Evolutionary conservation across 37 sponge, comb jelly and placozoan species (phyloP).

Genomic region (Corticium candelabrum): DNA sequence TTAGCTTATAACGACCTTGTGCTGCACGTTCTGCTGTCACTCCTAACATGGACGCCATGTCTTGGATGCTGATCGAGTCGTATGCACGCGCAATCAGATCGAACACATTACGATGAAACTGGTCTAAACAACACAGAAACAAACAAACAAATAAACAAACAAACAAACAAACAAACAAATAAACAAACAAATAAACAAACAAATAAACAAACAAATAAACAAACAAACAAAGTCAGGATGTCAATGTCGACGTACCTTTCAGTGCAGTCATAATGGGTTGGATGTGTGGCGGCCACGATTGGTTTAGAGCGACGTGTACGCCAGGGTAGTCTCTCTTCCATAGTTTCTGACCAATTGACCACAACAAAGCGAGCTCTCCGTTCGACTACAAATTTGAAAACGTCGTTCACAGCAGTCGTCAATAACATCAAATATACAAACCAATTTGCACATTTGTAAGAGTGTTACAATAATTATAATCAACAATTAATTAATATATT

Average conservation of each 20-base stretch:
- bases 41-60: too few relatives aligned
- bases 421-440: not conserved
- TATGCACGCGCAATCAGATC: not conserved
- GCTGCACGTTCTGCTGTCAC: too few relatives aligned
- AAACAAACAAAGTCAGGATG: too few relatives aligned
- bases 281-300: slow-evolving; percentile 55
- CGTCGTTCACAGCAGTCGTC: not conserved
- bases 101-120: not conserved
- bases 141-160: too few relatives aligned
- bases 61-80: not conserved
- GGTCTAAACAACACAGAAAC: not conserved
- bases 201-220: too few relatives aligned
- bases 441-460: too few relatives aligned
- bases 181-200: too few relatives aligned
- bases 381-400: not conserved
- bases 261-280: slow-evolving; percentile 40
- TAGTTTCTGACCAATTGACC: slow-evolving; percentile 65
- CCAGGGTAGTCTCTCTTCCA: slow-evolving; percentile 55
- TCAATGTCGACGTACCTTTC: slow-evolving; percentile 22
- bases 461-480: too few relatives aligned
- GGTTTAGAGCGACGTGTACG: slow-evolving; percentile 27
- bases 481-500: too few relatives aligned
- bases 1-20: too few relatives aligned
- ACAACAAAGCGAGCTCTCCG: slow-evolving; percentile 39
- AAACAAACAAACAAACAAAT: too few relatives aligned